Conservation (phyloP, 2,113 vertebrate genomes). For the Trichechus manatus region DNA sequence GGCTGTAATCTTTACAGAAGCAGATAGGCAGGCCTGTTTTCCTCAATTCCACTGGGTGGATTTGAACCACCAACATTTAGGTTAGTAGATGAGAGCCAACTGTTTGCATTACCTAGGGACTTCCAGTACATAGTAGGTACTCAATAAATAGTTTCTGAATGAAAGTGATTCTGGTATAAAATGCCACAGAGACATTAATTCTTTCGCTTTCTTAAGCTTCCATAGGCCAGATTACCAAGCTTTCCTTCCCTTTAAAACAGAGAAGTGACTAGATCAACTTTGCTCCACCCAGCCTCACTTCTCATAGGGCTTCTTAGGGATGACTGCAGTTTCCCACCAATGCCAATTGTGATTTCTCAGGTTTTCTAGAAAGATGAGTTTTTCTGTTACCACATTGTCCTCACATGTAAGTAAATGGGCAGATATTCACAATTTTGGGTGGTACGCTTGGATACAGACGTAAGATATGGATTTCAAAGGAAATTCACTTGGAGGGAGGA, state of each 20-base stretch:
- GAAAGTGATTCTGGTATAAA: slow-evolving; percentile 22
- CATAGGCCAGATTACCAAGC: background rate
- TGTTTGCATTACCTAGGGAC: background rate
- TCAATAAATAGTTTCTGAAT: background rate
- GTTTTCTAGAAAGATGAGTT: background rate
- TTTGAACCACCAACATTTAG: too few relatives aligned
- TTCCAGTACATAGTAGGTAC: background rate
- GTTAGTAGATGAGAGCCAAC: too few relatives aligned
- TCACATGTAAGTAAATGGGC: background rate
- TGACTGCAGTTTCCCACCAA: background rate
- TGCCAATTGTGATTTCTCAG: background rate
- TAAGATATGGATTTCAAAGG: background rate
- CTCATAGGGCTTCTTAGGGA: background rate
- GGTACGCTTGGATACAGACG: background rate
- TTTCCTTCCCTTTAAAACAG: slow-evolving; percentile 11
- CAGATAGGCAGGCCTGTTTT: too few relatives aligned
- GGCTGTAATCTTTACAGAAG: too few relatives aligned
- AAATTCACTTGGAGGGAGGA: background rate
- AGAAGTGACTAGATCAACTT: background rate
- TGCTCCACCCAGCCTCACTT: background rate
- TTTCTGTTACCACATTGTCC: background rate
- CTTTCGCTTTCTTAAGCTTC: slow-evolving; percentile 40
- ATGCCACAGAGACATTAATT: background rate
- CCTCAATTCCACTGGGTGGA: background rate
- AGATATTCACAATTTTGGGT: background rate